Base-by-base conservation (phyloP, 2,888 invertebrate genomes). In the Andricus curvator region DNA sequence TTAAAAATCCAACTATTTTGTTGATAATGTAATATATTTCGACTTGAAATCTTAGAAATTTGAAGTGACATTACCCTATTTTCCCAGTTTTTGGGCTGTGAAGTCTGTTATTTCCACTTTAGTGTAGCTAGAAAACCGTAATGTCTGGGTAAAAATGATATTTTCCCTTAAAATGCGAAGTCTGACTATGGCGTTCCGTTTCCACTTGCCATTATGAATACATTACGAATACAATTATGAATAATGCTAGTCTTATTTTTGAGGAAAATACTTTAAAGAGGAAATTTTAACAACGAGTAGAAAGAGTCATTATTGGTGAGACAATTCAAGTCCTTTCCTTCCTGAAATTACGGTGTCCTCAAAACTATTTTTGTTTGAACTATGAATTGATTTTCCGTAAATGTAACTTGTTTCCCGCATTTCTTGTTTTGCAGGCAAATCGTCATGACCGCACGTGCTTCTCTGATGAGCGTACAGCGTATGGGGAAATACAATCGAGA, bases 401-500 rank as follows among this genome's bases (percentile, higher is more conserved):
- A 70, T 70, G 29, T 70, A 74, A 74, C 8, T 74, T 74, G 33
- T 56, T 74, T 74, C 74, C 74, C 33, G 74, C 33, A 74, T 74
- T 74, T 37, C 2, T 60, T 56, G 17, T 74, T 60, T 74, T 74
- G 51, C 56, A 74, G 74, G 74, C 74, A 74, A 60, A 74, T 74
- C 74, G 74, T 60, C 74, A 74, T 74, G 74, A 74, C n/a, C 37
- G 74, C 37, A 74, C 74, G 74, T 74, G 74, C 56, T 74, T 60
- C 74, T 56, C n/a, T 74, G 74, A 56, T 56, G 56, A 74, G 56
- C 74, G 74, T 33, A 74, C 56, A 74, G 5, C 74, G 74, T 37
- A 74, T 74, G 56, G 74, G 56, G 74, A 74, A 74, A 74, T 33
- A 74, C 74, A 74, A 74, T 74, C 74, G 74, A 74, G 74, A 74